Evolutionary conservation across 2,797 vertebrate genomes (phyloP).

Genomic region (Malacoctenus gilli): DNA sequence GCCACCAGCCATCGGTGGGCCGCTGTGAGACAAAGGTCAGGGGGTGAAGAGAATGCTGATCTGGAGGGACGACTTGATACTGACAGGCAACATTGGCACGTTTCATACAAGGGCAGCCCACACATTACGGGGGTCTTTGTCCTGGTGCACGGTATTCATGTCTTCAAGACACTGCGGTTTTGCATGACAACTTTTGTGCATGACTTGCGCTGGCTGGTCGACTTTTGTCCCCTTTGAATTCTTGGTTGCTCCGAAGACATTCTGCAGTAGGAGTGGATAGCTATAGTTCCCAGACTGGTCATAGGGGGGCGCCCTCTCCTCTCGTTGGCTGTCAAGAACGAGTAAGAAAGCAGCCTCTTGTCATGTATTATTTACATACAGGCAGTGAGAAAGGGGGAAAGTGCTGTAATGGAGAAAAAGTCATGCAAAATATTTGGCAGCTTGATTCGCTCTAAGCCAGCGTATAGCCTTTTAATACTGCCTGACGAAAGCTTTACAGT

Average conservation of each 20-base stretch:
- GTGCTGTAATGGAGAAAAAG: conserved; percentile 54
- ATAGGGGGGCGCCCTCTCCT: conserved; percentile 71
- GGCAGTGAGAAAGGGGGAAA: conserved; percentile 50
- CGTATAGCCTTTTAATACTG: conserved; percentile 44
- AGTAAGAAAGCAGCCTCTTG: conserved; percentile 28
- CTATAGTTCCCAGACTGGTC: conserved; percentile 30
- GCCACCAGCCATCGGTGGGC: conserved; percentile 76
- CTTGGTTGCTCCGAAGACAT: conserved; percentile 1
- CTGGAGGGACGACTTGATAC: conserved; percentile 60
- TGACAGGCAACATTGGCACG: conserved; percentile 56
- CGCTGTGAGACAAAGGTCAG: conserved; percentile 72
- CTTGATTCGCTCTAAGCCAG: conserved; percentile 41
- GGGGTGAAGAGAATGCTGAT: conserved; percentile 67
- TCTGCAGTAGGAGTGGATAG: conserved; percentile 12
- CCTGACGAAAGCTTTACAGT: conserved; percentile 46
- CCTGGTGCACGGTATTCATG: conserved; percentile 32
- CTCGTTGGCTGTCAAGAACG: conserved; percentile 33
- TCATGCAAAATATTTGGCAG: conserved; percentile 51
- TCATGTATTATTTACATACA: conserved; percentile 53
- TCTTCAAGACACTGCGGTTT: conserved; percentile 43
- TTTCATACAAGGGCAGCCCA: conserved; percentile 48
- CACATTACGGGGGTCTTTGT: conserved; percentile 45
- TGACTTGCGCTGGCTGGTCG: background rate
- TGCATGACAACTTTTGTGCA: conserved; percentile 6
- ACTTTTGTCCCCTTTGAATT: too few relatives aligned